Base-by-base conservation (phyloP, 2,888 invertebrate genomes). In the Daptonema setosum region DNA sequence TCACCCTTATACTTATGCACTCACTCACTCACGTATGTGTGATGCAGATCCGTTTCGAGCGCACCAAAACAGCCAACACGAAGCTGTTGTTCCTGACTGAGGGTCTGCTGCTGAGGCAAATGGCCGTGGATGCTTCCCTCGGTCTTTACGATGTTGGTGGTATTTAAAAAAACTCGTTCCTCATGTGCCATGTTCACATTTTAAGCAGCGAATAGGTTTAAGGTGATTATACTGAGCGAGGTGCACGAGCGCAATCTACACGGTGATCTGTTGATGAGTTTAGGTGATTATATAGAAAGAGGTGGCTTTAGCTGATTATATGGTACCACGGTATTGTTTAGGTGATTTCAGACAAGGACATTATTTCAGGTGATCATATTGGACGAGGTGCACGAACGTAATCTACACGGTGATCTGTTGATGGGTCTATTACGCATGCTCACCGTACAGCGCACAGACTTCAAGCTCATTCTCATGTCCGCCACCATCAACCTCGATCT, bases 321-420 rank as follows among this genome's bases (percentile, higher is more conserved):
- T n/a, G n/a, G n/a, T n/a, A n/a, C n/a, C n/a, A n/a, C n/a, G n/a
- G n/a, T n/a, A n/a, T n/a, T n/a, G n/a, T n/a, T n/a, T n/a, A n/a
- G n/a, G n/a, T n/a, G n/a, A n/a, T n/a, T n/a, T n/a, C n/a, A n/a
- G n/a, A n/a, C n/a, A 17, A 11, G 35, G 8, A 35, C 35, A 11
- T 35, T 17, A 35, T 35, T 35, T 35, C 48, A 88, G 73, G 86
- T 91, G 1, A 80, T 97, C 55, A 86, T 97, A 51, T 76, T 97
- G 54, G 97, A 97, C 70, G 97, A 97, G 76, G 85, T 95, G 20
- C 95, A 95, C 68, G 95, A 97, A 71, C 78, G 95, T 20, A 91
- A 95, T 74, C 77, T 95, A 2, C 83, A 87, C 73, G 91, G 91
- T 1, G 91, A 91, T 70, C 87, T 91, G 70, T 74, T 97, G 45